These are phyloP conservation scores for Aspidapion aeneum DNA, from an alignment of 2,888 invertebrate genomes.

Conservation along the genomic window DNA sequence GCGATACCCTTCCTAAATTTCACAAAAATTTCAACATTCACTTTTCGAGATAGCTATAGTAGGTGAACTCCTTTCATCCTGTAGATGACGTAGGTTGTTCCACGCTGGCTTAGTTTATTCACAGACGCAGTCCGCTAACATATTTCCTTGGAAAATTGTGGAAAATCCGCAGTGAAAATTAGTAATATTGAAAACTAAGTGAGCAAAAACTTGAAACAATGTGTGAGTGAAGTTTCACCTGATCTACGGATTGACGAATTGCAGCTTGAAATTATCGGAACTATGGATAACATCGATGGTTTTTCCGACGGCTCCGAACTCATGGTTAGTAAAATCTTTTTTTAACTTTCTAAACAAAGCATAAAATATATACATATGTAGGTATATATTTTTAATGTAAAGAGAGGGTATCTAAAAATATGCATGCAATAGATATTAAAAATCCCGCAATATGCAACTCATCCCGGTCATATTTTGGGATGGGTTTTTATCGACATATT, in stretches of 20 bases:
- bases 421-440: too few species aligned
- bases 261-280: conserved; percentile 32
- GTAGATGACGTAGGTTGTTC: conserved; percentile 22
- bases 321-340: conserved; percentile 38
- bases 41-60: background rate
- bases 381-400: background rate
- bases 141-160: conserved; percentile 14
- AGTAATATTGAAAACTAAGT: conserved; percentile 9
- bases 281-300: conserved; percentile 42
- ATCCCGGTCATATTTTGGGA: too few species aligned
- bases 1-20: background rate
- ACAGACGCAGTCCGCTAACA: conserved; percentile 9
- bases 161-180: conserved; percentile 12
- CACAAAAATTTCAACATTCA: conserved; percentile 1
- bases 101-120: conserved; percentile 18
- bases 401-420: too few species aligned
- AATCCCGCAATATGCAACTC: too few species aligned
- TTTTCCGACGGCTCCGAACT: conserved; percentile 42
- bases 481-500: too few species aligned
- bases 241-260: conserved; percentile 27
- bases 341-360: background rate
- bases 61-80: conserved; percentile 12
- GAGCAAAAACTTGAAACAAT: conserved; percentile 9
- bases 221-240: conserved; percentile 8
- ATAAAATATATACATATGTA: background rate